These are phyloP conservation scores for Chelonoidis abingdonii DNA, from an alignment of 2,113 vertebrate species.

Conservation along the genomic window DNA sequence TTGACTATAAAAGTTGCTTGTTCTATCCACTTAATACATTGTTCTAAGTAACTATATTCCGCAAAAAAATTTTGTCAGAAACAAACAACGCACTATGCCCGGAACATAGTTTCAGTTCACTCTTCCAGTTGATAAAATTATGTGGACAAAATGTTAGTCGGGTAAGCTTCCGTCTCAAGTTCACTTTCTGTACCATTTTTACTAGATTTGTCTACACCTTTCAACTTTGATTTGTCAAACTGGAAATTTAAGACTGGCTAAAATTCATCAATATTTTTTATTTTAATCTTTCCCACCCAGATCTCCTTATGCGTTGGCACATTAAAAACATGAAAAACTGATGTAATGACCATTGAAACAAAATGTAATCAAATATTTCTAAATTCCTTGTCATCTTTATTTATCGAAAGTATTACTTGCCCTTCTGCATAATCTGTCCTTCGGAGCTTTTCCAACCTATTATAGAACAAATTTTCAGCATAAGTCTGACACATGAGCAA, in stretches of 20 bases:
- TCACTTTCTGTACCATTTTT: neutral
- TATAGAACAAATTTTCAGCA: neutral
- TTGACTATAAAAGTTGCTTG: neutral
- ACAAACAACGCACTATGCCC: neutral
- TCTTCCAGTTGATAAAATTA: neutral
- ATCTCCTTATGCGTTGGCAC: neutral
- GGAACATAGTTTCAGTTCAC: neutral
- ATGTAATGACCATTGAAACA: neutral
- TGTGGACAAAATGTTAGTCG: neutral
- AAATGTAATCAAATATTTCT: neutral
- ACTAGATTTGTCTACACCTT: neutral
- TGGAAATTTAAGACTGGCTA: neutral
- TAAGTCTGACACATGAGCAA: neutral
- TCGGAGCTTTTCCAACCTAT: slow-evolving; percentile 96
- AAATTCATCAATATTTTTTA: neutral
- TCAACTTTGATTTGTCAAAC: neutral
- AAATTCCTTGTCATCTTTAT: neutral
- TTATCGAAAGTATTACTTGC: slow-evolving; percentile 82
- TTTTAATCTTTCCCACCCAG: neutral
- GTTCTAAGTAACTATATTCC: neutral
- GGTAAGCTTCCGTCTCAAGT: neutral
- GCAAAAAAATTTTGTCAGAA: neutral
- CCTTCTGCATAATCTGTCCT: slow-evolving; percentile 95
- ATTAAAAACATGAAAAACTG: neutral
- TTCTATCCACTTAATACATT: neutral